These are phyloP conservation scores for Melanotaenia trifasciata DNA, from an alignment of 2,797 vertebrate genomes.

Conservation along the genomic window DNA sequence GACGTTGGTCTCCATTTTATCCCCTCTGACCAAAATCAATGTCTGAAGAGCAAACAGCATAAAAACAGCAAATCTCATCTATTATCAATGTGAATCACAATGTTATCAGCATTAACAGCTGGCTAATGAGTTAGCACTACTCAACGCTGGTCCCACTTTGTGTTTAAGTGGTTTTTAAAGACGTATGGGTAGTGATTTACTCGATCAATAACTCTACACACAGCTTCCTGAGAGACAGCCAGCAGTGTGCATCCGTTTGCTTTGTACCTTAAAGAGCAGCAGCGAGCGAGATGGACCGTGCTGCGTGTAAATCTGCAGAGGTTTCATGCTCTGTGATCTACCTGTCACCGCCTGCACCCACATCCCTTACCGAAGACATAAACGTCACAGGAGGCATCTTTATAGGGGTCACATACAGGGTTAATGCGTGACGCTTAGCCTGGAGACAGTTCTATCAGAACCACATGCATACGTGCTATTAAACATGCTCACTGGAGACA, in stretches of 20 bases:
- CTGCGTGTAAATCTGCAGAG: conserved; percentile 55
- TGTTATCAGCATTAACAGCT: conserved; percentile 42
- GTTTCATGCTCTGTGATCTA: conserved; percentile 60
- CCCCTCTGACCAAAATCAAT: conserved; percentile 42
- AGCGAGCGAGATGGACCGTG: conserved; percentile 17
- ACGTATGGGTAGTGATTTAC: conserved; percentile 45
- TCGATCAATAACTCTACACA: conserved; percentile 17
- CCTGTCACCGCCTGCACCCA: conserved; percentile 50
- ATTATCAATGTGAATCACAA: conserved; percentile 43
- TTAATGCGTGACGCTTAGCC: conserved; percentile 75
- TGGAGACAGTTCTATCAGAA: conserved; percentile 54
- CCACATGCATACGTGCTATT: conserved; percentile 26
- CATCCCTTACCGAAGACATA: conserved; percentile 75
- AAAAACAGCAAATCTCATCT: conserved; percentile 42
- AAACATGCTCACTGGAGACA: conserved; percentile 42
- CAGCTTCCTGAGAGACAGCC: conserved; percentile 21
- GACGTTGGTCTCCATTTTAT: conserved; percentile 14
- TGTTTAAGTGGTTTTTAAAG: conserved; percentile 53
- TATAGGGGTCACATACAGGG: conserved; percentile 79
- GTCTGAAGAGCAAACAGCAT: conserved; percentile 36
- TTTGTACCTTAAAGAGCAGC: conserved; percentile 16
- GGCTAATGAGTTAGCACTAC: conserved; percentile 42
- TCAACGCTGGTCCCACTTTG: conserved; percentile 23
- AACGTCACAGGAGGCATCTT: conserved; percentile 76
- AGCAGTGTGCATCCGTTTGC: conserved; percentile 19